These are phyloP conservation scores for Crotalus horridus DNA, from an alignment of 2,113 vertebrate species.

Conservation along the genomic window DNA sequence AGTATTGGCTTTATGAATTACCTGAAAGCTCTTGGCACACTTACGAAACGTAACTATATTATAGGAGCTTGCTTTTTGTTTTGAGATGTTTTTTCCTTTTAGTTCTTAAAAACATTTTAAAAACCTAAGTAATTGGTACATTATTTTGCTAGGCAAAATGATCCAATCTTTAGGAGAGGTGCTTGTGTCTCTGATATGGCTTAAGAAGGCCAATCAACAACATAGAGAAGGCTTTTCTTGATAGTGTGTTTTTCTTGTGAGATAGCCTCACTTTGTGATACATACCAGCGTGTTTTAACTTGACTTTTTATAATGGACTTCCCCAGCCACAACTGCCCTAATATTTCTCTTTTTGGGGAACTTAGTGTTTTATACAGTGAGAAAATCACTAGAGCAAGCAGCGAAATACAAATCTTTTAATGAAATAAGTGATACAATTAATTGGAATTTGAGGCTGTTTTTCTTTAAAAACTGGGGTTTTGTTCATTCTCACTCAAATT, in stretches of 20 bases:
- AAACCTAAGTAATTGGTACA: background rate
- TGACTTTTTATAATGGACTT: background rate
- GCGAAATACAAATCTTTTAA: background rate
- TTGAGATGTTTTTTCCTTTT: background rate
- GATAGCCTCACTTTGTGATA: background rate
- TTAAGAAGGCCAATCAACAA: too few relatives aligned
- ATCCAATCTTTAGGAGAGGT: too few relatives aligned
- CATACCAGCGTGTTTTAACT: background rate
- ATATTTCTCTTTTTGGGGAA: background rate
- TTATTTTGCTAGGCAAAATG: background rate
- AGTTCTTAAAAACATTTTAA: background rate
- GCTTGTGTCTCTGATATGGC: too few relatives aligned
- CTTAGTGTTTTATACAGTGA: background rate
- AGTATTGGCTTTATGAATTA: conserved; percentile 67
- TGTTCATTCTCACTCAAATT: background rate
- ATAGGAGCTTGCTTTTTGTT: background rate
- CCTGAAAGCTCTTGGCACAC: background rate
- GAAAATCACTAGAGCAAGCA: background rate
- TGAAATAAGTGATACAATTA: background rate
- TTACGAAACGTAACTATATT: background rate
- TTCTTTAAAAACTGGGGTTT: background rate
- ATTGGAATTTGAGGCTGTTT: background rate
- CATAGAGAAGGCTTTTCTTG: too few relatives aligned
- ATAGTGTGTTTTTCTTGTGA: too few relatives aligned
- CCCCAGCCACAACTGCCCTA: background rate